Evolutionary conservation across 2,888 invertebrate species (phyloP).

Genomic region (Prenolepis imparis): DNA sequence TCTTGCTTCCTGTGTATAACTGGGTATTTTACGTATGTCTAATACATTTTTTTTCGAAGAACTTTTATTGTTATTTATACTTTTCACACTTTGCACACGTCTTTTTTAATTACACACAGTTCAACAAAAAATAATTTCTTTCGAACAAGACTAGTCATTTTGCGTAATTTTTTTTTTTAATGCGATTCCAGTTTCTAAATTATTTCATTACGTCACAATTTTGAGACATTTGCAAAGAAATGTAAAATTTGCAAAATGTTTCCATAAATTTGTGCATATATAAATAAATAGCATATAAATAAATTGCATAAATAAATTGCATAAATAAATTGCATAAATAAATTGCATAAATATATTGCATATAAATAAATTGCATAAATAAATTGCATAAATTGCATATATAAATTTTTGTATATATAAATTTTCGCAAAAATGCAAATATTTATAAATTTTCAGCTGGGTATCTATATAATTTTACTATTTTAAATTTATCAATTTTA

Average conservation of each 20-base stretch:
- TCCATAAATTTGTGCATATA: not conserved
- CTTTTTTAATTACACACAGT: constrained; percentile 25
- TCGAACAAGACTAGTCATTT: not conserved
- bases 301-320: too few relatives aligned
- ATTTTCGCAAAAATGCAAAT: not conserved
- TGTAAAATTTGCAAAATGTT: not conserved
- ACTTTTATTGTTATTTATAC: constrained; percentile 55
- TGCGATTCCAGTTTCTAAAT: not conserved
- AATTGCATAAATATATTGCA: too few relatives aligned
- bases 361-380: too few relatives aligned
- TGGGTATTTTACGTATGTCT: constrained; percentile 12
- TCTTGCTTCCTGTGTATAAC: constrained; percentile 36
- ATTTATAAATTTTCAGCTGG: not conserved
- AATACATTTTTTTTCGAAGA: constrained; percentile 35
- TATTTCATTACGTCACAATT: not conserved
- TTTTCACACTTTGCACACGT: constrained; percentile 31
- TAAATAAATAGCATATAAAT: too few relatives aligned
- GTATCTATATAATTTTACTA: too few relatives aligned
- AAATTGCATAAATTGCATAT: not conserved
- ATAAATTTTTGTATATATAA: not conserved
- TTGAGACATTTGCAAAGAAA: not conserved
- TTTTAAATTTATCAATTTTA: too few relatives aligned
- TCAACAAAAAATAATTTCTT: not conserved
- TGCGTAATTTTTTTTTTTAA: not conserved
- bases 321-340: too few relatives aligned